A percentile compares a stretch with the other conserved stretches of the same genome.
Evolutionary conservation across 2,797 vertebrate genomes (phyloP).

Genomic region (Platyrinchus mystaceus): DNA sequence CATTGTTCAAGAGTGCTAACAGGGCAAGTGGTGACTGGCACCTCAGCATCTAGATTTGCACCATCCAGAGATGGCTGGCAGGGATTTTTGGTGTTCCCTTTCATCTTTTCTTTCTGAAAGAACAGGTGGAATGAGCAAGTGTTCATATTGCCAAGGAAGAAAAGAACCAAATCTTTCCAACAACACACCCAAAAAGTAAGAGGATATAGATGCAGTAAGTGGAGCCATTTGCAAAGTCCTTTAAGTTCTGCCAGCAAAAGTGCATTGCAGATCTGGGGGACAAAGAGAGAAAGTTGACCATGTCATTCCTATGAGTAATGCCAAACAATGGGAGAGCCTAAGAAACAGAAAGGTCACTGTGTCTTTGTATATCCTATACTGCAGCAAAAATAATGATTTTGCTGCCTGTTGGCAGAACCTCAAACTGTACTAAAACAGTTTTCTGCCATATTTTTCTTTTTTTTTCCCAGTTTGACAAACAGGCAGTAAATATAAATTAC

Average conservation of each 20-base stretch:
- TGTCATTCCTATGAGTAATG: not conserved
- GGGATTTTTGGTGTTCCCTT: not conserved
- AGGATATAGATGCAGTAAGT: not conserved
- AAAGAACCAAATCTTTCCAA: not conserved
- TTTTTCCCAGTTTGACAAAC: not conserved
- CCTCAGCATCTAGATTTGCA: not conserved
- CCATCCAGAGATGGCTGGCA: not conserved
- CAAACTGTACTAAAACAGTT: constrained; percentile 34
- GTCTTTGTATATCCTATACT: constrained; percentile 10
- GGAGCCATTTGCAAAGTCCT: not conserved
- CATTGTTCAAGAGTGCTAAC: not conserved
- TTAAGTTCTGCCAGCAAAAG: not conserved
- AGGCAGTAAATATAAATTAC: constrained; percentile 57
- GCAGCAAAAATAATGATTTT: not conserved
- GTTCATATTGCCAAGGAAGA: not conserved
- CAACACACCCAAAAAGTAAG: not conserved
- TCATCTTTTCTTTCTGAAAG: not conserved
- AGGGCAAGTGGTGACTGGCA: not conserved
- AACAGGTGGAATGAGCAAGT: accelerated
- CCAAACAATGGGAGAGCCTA: not conserved
- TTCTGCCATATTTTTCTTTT: constrained; percentile 24
- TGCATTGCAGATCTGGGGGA: not conserved
- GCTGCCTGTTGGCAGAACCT: not conserved
- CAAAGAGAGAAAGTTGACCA: not conserved
- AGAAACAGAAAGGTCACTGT: not conserved